These are phyloP conservation scores for Falco columbarius DNA, from an alignment of 2,797 vertebrate genomes.

Conservation along the genomic window DNA sequence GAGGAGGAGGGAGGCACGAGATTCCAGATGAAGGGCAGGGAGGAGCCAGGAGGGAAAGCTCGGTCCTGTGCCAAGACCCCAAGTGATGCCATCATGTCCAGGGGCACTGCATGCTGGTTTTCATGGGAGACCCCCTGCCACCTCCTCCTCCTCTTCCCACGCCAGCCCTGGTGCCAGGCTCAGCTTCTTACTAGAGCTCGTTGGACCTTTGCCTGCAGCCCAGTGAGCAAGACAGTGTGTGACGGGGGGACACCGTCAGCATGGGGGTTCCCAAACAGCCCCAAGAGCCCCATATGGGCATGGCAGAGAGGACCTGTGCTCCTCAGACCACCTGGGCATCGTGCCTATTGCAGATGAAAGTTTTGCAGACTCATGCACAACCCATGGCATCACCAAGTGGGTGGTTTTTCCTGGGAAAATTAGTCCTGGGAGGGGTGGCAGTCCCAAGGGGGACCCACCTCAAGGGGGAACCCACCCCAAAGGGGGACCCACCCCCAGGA, in stretches of 20 bases:
- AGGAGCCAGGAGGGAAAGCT: not conserved
- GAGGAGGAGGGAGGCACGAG: not conserved
- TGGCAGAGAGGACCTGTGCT: not conserved
- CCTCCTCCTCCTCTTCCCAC: not conserved
- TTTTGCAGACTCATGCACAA: not conserved
- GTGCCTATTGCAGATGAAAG: rapidly evolving
- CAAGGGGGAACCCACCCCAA: not conserved
- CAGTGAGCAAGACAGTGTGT: rapidly evolving
- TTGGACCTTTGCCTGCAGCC: not conserved
- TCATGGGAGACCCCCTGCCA: not conserved
- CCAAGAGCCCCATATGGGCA: rapidly evolving
- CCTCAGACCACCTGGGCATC: too few species aligned
- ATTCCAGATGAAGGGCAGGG: not conserved
- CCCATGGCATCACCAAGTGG: rapidly evolving
- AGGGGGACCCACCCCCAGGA: not conserved
- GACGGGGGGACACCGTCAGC: rapidly evolving
- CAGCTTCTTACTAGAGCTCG: not conserved
- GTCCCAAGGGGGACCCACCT: not conserved
- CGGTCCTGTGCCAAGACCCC: not conserved
- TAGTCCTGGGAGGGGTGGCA: not conserved
- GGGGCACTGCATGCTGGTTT: rapidly evolving
- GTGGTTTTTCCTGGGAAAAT: not conserved
- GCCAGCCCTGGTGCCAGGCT: not conserved
- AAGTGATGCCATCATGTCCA: rapidly evolving
- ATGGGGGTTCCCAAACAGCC: not conserved